Evolutionary conservation across 2,797 vertebrate genomes (phyloP), one percentile per base, ranked within the genome.

Genomic region (Anniella stebbinsi): DNA sequence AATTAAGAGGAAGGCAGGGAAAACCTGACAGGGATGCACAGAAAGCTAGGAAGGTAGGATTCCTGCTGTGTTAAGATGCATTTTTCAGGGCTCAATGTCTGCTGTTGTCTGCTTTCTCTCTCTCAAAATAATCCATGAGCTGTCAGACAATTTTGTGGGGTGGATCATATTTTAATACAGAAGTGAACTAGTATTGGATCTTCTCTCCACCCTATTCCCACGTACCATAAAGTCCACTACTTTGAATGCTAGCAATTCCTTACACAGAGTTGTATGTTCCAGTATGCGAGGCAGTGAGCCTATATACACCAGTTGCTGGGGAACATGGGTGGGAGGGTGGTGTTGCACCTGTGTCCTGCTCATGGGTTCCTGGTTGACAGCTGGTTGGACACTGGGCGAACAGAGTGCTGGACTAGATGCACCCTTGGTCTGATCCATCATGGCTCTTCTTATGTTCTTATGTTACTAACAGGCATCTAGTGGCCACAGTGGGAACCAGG

Each of bases 31-130:
- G 9, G 12, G 41, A 69, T 89, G 28, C 4, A 15, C 4, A 15
- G 54, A 70, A 92, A 87, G 21, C 51, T 63, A 51, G 89, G 36
- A 25, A 86, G 30, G 63, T 90, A 84, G 3, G 36, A 76, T 48
- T 92, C 54, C 87, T 87, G 67, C 48, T 84, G 78, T 76, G 83
- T 77, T 92, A 33, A 51, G 75, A 83, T 78, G 21, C 72, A 48
- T 86, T 48, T 86, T 45, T 60, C 18, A 10, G 13, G 23, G 0
- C 48, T 86, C 10, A 33, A 9, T 73, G 36, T 77, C 48, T 51
- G 30, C 1, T 57, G 51, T 13, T 63, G 91, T 87, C 66, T 91
- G 91, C 54, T 54, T 88, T 88, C n/a, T 67, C 36, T 86, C 72
- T 41, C 48, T 69, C 10, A 76, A 78, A 83, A 87, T 70, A 83